phyloP scores from a whole-genome alignment of 2,888 invertebrate genomes.

The Phorcus lineatus region DNA sequence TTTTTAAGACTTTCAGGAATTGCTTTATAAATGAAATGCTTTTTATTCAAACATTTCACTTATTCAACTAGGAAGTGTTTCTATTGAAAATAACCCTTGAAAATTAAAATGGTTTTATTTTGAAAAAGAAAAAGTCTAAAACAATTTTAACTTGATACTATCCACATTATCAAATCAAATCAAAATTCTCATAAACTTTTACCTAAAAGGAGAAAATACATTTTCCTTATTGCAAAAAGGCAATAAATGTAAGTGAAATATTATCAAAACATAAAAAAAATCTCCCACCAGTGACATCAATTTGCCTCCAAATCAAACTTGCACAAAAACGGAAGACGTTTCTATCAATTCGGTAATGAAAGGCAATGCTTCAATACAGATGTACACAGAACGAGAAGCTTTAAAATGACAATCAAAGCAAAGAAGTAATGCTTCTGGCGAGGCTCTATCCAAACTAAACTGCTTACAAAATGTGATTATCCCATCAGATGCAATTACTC shows the following conservation, averaged over 20 bases:
- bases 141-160: no score
- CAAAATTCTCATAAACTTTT: no score
- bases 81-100: no score
- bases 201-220: no score
- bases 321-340: background rate
- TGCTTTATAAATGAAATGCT: background rate
- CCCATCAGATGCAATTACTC: conserved; percentile 21
- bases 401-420: conserved; percentile 3
- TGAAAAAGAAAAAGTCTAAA: no score
- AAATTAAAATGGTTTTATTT: no score
- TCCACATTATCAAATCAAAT: no score
- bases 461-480: conserved; percentile 16
- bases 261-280: background rate
- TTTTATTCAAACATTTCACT: no score
- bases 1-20: background rate
- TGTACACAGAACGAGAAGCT: background rate
- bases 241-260: background rate
- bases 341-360: background rate
- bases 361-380: background rate
- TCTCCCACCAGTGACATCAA: background rate
- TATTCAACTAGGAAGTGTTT: no score
- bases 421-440: background rate
- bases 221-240: no score
- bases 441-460: background rate
- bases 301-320: conserved; percentile 1